Evolutionary conservation across 2,888 invertebrate genomes (phyloP), one percentile per base, ranked within the genome.

Genomic region (Chesias legatella): DNA sequence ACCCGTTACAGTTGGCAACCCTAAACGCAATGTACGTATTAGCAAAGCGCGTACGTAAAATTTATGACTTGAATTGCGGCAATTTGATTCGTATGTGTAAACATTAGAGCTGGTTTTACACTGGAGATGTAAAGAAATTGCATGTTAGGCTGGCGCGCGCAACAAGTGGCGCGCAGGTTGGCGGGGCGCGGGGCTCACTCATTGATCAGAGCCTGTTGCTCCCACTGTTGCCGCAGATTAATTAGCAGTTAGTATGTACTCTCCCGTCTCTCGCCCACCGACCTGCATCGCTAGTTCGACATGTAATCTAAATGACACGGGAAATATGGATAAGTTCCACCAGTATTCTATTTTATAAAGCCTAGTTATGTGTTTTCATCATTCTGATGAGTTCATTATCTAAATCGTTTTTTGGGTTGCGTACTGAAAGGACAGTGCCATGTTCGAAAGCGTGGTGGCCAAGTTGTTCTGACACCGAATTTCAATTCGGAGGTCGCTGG

Each of bases 181-280:
- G 53, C 38, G 36, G 52, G 62, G 58, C 52, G 46, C 59, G 52
- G 58, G 63, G 60, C 53, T 43, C 48, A 61, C 66, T 81, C 84
- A 85, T 85, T 85, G 84, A 85, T 85, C 82, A 82, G 79, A 53
- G 81, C 82, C 83, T 83, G 83, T 83, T 82, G 83, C 83, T 72
- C 70, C 63, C 51, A 56, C 67, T 48, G 58, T 51, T 56, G 42
- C 46, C 45, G 32, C 45, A 40, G 43, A 48, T 8, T 23, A 45
- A 7, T 8, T 21, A 29, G 1, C 6, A 39, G 32, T 39, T 20
- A 20, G 9, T 35, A 27, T 2, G 1, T 6, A 22, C 13, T 41
- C 43, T 30, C 13, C 29, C 42, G 3, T n/a, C 13, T n/a, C n/a
- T 25, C 55, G 52, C 56, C 55, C 59, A 51, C 56, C 52, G 56